These are phyloP conservation scores for Seriola aureovittata DNA, from an alignment of 2,113 vertebrate genomes.

Conservation along the genomic window DNA sequence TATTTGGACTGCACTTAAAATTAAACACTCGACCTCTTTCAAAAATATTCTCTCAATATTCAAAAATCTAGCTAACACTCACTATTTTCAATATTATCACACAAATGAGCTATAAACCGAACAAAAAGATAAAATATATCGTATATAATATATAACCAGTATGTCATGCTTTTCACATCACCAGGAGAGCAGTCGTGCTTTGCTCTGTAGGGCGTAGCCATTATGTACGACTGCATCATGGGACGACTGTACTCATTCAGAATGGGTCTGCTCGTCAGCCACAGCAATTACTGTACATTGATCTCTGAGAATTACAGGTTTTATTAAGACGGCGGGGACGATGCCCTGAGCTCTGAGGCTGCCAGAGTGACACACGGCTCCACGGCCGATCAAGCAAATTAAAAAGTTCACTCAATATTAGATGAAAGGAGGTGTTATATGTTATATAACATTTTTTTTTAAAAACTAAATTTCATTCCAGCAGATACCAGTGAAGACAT, in stretches of 20 bases:
- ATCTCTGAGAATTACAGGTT: slow-evolving; percentile 39
- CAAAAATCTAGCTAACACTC: too few species aligned
- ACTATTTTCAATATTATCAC: not conserved
- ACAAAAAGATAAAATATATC: not conserved
- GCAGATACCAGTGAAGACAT: not conserved
- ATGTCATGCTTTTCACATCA: not conserved
- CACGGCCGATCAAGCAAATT: slow-evolving; percentile 46
- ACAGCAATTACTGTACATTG: slow-evolving; percentile 46
- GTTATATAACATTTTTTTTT: not conserved
- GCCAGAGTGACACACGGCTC: slow-evolving; percentile 12
- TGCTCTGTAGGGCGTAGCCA: slow-evolving; percentile 3
- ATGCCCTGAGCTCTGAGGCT: slow-evolving; percentile 7
- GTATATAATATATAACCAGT: too few species aligned
- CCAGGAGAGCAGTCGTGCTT: not conserved
- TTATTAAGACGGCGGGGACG: slow-evolving; percentile 27
- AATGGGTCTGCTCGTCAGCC: slow-evolving; percentile 22
- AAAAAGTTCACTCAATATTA: slow-evolving; percentile 19
- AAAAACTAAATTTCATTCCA: too few species aligned
- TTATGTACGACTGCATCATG: slow-evolving; percentile 34
- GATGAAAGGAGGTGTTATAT: not conserved
- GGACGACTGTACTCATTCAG: slow-evolving; percentile 32
- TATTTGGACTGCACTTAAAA: not conserved
- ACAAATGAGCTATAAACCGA: not conserved
- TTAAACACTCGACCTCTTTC: not conserved
- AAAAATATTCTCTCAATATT: not conserved